These are phyloP conservation scores for Microcebus lehilahytsara DNA, from an alignment of 2,113 vertebrate genomes.

Conservation along the genomic window DNA sequence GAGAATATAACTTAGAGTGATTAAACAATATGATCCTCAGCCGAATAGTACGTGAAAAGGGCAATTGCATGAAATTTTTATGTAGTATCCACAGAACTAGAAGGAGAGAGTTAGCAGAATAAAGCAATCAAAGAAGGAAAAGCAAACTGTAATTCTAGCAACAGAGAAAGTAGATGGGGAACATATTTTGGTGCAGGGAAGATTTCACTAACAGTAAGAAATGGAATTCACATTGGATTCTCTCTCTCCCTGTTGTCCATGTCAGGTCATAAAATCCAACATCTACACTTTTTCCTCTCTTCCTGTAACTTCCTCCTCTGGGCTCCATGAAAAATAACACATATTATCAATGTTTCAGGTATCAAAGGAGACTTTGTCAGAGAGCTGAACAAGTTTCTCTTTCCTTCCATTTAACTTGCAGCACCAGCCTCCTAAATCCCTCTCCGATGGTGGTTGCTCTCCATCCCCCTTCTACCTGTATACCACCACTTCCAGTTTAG, in stretches of 20 bases:
- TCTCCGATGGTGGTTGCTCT: background rate
- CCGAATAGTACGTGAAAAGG: constrained; percentile 35
- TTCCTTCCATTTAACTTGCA: background rate
- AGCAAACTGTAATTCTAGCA: background rate
- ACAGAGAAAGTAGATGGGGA: background rate
- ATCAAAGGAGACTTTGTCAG: background rate
- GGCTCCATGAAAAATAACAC: background rate
- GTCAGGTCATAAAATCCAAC: background rate
- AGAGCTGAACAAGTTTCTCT: background rate
- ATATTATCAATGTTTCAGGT: background rate
- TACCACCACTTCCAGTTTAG: background rate
- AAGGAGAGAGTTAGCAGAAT: background rate
- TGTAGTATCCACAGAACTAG: background rate
- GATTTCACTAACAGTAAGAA: background rate
- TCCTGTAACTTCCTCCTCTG: background rate
- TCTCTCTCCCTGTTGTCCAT: background rate
- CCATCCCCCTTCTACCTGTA: background rate
- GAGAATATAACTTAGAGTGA: background rate
- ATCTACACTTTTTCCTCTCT: background rate
- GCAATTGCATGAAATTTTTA: constrained; percentile 1
- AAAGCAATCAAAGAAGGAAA: background rate
- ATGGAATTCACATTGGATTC: background rate
- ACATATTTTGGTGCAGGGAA: background rate
- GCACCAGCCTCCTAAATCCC: background rate
- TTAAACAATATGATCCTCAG: constrained; percentile 24